Evolutionary conservation across 1,140 invertebrate genomes (phyloP).

Genomic region (Penaeus vannamei): DNA sequence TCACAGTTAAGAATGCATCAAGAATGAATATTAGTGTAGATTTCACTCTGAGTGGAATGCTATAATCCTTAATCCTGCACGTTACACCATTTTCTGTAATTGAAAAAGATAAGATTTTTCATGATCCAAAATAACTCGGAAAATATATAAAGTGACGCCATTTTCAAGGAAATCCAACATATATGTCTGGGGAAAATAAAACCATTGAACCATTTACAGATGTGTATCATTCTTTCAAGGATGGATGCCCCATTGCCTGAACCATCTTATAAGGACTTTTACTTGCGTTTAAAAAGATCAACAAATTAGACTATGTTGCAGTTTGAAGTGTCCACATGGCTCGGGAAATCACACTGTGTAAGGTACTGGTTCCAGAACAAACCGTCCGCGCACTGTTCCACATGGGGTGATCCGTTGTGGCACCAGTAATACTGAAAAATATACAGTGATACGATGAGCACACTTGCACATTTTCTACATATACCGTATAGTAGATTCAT

Average conservation of each 20-base stretch:
- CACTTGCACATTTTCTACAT: background rate
- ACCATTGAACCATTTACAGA: no score
- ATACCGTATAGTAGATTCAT: background rate
- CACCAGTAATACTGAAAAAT: slow-evolving; percentile 65
- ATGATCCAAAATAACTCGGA: no score
- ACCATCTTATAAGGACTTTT: background rate
- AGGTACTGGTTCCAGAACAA: slow-evolving; percentile 75
- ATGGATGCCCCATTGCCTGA: background rate
- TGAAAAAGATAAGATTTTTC: no score
- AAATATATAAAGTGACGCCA: no score
- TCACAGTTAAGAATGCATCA: no score
- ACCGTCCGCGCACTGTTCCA: slow-evolving; percentile 74
- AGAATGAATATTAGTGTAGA: no score
- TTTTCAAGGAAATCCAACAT: no score
- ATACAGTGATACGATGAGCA: background rate
- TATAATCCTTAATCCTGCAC: no score
- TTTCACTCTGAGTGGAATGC: no score
- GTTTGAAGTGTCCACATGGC: slow-evolving; percentile 50
- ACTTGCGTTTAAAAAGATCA: background rate
- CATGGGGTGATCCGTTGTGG: slow-evolving; percentile 49
- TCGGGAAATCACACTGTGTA: slow-evolving; percentile 71
- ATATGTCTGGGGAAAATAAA: no score
- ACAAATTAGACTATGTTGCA: slow-evolving; percentile 43
- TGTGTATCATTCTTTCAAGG: no score
- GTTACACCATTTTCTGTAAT: no score